Conservation (phyloP, 2,888 invertebrate species). For the Tuta absoluta region DNA sequence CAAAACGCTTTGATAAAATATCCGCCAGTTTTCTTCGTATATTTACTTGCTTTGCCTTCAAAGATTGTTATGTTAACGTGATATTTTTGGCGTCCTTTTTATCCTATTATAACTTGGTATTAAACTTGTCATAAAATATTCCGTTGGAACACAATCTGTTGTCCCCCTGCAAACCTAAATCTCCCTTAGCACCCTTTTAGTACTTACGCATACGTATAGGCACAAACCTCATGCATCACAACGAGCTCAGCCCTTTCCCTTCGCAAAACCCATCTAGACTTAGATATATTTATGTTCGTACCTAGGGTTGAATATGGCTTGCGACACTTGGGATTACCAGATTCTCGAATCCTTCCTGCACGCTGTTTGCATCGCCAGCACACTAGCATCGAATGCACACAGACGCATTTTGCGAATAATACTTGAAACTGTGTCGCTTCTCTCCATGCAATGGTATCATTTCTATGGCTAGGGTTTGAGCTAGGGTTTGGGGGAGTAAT, state of each 20-base stretch:
- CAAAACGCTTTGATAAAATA: conserved; percentile 53
- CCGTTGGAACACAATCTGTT: conserved; percentile 12
- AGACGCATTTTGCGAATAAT: neutral
- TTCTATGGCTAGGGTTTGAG: conserved; percentile 38
- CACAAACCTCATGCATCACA: conserved; percentile 35
- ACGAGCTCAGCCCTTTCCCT: conserved; percentile 66
- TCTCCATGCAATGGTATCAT: conserved; percentile 41
- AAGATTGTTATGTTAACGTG: conserved; percentile 8
- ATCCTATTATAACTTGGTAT: neutral
- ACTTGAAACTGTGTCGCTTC: conserved; percentile 1
- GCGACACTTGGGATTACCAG: conserved; percentile 2
- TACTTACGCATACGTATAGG: conserved; percentile 15
- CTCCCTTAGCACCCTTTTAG: conserved; percentile 20
- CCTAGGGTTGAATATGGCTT: conserved; percentile 51
- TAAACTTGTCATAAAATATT: conserved; percentile 1
- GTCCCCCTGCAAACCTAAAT: conserved; percentile 19
- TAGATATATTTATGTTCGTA: conserved; percentile 50
- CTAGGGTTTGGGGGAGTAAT: conserved; percentile 61
- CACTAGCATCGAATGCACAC: neutral
- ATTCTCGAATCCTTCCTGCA: neutral
- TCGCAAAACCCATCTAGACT: conserved; percentile 68
- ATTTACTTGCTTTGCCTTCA: conserved; percentile 14
- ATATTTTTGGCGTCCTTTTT: neutral
- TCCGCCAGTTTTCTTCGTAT: conserved; percentile 6
- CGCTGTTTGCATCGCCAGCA: neutral